Conservation (phyloP, 2,113 vertebrate species). For the Gadus macrocephalus region DNA sequence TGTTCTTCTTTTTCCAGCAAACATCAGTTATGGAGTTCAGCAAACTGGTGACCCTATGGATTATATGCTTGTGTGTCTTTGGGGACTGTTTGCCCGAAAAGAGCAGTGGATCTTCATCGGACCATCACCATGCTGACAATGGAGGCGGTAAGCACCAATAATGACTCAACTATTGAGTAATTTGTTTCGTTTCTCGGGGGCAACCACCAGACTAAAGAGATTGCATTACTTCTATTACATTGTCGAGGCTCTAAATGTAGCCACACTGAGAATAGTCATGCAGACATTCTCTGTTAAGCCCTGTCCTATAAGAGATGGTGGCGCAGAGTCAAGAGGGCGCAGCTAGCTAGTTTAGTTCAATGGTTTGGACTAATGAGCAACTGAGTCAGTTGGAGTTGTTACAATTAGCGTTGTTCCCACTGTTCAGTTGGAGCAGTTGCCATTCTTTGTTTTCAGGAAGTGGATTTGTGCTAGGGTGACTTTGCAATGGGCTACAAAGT, state of each 20-base stretch:
- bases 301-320: constrained; percentile 42
- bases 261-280: constrained; percentile 68
- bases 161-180: background rate
- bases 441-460: no score
- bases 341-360: constrained; percentile 29
- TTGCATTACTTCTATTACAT: constrained; percentile 43
- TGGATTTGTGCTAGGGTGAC: background rate
- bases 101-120: constrained; percentile 29
- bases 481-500: no score
- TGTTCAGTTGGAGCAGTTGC: background rate
- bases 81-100: constrained; percentile 60
- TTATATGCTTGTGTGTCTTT: constrained; percentile 62
- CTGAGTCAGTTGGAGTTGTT: no score
- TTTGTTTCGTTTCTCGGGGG: background rate
- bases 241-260: constrained; percentile 63
- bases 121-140: constrained; percentile 52
- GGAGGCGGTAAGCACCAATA: constrained; percentile 58
- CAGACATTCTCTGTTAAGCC: constrained; percentile 58
- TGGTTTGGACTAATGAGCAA: constrained; percentile 5
- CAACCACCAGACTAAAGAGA: constrained; percentile 4
- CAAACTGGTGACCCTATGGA: constrained; percentile 64
- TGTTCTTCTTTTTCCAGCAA: constrained; percentile 20
- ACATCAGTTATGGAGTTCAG: constrained; percentile 67
- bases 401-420: background rate
- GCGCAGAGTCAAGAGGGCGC: constrained; percentile 32